Evolutionary conservation across 2,113 vertebrate genomes (phyloP), one percentile per base, ranked within the genome.

Genomic region (Psittacula cyanocephala): DNA sequence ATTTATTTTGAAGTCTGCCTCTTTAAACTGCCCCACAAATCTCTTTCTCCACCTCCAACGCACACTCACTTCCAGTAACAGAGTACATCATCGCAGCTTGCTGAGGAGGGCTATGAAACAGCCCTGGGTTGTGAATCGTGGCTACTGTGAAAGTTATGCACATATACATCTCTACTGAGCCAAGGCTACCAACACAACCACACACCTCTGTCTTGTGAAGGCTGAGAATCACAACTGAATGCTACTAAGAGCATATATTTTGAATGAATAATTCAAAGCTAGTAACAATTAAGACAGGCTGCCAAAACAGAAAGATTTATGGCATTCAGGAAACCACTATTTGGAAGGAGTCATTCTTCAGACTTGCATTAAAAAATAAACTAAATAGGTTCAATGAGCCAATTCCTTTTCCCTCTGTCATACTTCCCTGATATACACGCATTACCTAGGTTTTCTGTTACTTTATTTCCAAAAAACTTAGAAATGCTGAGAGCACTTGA

Each of bases 201-300:
- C 70, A 70, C 31, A 67, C 49, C 24, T 63, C 37, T 68, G 49
- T 86, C 49, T 77, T 20, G 11, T 6, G 7, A 71, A 15, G 13
- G 70, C 67, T 74, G 46, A 80, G 71, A 63, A 69, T 89, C 74
- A 46, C 59, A 76, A 69, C 24, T 46, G 72, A 80, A 33, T 37
- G 18, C 17, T 64, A 74, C 39, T 82, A 84, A 62, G 13, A 35
- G 17, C 43, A 71, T 7, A 7, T 37, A 79, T 43, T 83, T 71
- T 53, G 44, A 90, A 92, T 28, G 8, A 92, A 55, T 76, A 76
- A 72, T 67, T 89, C 65, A 88, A 79, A 84, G 28, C 33, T 57
- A 90, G n/a, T 49, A 95, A 84, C 44, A 96, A 91, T 86, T 92
- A 93, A 92, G 65, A 92, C 17, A 88, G 33, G 25, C 39, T 88